These are phyloP conservation scores for Burhinus bistriatus DNA, from an alignment of 2,113 vertebrate genomes.

Conservation along the genomic window DNA sequence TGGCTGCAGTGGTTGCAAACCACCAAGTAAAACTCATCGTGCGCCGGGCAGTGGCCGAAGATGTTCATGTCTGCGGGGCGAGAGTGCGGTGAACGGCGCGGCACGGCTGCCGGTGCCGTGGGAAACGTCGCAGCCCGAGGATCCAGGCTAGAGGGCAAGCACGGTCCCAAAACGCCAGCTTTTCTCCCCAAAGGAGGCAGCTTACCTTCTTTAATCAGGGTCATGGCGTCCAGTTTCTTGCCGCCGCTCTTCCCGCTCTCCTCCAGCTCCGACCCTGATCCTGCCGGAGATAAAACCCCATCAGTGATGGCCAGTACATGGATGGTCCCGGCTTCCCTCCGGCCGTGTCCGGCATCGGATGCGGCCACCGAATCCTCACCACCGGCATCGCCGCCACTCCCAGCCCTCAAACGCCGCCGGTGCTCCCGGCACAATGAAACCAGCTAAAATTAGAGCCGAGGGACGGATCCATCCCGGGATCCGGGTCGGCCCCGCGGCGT, in stretches of 20 bases:
- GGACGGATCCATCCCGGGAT: background rate
- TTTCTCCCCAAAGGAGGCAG: background rate
- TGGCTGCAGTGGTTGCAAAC: slow-evolving; percentile 94
- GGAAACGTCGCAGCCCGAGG: too few species aligned
- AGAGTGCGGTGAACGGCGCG: background rate
- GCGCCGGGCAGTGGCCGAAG: slow-evolving; percentile 92
- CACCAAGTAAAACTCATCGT: slow-evolving; percentile 94
- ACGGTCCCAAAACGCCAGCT: fast-evolving
- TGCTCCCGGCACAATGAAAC: background rate
- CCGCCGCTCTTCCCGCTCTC: slow-evolving; percentile 83
- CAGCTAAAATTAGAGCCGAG: background rate
- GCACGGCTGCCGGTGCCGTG: background rate
- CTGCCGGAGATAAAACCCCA: slow-evolving; percentile 64
- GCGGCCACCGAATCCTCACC: background rate
- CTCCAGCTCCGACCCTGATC: slow-evolving; percentile 79
- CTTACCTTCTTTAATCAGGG: slow-evolving; percentile 92
- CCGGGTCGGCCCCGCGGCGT: too few species aligned
- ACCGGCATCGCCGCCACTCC: too few species aligned
- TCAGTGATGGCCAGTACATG: background rate
- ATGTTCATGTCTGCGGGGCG: slow-evolving; percentile 88
- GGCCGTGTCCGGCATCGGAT: too few species aligned
- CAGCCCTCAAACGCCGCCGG: fast-evolving
- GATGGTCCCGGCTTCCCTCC: background rate
- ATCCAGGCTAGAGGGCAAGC: background rate
- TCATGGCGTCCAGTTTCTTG: slow-evolving; percentile 90